Percentiles rank a stretch among this genome's conserved stretches.
These are phyloP conservation scores for Apteryx owenii DNA, from an alignment of 2,113 vertebrate species.

Conservation along the genomic window DNA sequence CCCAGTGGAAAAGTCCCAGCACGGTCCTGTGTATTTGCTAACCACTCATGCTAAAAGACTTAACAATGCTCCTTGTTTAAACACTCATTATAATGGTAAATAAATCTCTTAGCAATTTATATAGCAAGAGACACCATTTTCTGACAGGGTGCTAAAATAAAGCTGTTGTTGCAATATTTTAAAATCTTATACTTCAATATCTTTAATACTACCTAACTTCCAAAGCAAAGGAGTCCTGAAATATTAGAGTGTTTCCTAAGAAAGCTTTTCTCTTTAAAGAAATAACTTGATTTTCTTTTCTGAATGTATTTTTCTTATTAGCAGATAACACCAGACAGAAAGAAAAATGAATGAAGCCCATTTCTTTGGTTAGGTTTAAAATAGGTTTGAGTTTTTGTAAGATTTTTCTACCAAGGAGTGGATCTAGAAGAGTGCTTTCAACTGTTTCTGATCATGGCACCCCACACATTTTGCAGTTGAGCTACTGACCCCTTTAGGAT, in stretches of 20 bases:
- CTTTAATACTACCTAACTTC: not conserved
- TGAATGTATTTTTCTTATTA: rapidly evolving
- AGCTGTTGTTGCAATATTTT: not conserved
- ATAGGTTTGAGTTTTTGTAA: not conserved
- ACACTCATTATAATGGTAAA: not conserved
- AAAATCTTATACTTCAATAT: not conserved
- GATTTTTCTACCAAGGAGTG: not conserved
- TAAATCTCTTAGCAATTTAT: not conserved
- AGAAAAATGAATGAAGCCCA: not conserved
- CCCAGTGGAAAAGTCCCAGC: not conserved
- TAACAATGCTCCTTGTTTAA: not conserved
- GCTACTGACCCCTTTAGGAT: not conserved
- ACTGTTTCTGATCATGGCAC: not conserved
- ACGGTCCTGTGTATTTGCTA: not conserved
- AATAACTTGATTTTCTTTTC: not conserved
- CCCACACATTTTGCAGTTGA: not conserved
- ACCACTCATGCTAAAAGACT: not conserved
- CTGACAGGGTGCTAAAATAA: not conserved
- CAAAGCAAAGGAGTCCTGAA: not conserved
- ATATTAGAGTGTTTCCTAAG: not conserved
- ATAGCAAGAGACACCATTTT: not conserved
- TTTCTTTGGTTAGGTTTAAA: not conserved
- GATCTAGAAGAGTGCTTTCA: not conserved
- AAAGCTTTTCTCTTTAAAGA: not conserved
- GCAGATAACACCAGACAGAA: not conserved